These are phyloP conservation scores for Pseudococcus viburni DNA, from an alignment of 2,888 invertebrate species.

Conservation along the genomic window DNA sequence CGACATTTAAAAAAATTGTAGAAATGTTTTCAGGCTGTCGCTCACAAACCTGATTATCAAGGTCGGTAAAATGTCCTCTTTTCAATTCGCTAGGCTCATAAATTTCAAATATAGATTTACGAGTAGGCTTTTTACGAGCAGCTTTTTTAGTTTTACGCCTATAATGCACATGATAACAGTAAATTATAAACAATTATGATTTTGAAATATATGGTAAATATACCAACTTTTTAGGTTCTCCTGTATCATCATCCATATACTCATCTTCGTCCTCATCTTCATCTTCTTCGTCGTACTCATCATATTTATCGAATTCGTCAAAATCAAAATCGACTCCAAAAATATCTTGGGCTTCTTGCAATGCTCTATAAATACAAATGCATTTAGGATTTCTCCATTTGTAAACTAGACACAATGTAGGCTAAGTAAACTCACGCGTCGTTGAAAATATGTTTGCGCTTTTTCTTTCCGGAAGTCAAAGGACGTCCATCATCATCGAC, in stretches of 20 bases:
- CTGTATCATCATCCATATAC: conserved; percentile 79
- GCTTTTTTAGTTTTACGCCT: conserved; percentile 77
- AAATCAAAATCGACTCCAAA: conserved; percentile 99
- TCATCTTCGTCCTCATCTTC: conserved; percentile 84
- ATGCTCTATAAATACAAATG: conserved; percentile 74
- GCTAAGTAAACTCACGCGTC: conserved; percentile 76
- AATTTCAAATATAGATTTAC: conserved; percentile 91
- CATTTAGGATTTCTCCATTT: not conserved
- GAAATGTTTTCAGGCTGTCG: not conserved
- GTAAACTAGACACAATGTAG: conserved; percentile 70
- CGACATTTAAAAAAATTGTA: too few species aligned
- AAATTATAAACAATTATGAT: not conserved
- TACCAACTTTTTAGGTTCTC: conserved; percentile 70
- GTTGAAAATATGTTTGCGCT: conserved; percentile 85
- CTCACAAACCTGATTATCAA: conserved; percentile 82
- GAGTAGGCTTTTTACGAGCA: conserved; percentile 82
- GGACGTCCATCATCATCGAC: conserved; percentile 96
- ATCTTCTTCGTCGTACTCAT: conserved; percentile 87
- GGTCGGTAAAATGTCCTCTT: conserved; percentile 94
- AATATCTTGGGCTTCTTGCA: conserved; percentile 98
- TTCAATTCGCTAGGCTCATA: conserved; percentile 98
- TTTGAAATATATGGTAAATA: not conserved
- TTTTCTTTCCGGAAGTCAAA: conserved; percentile 85
- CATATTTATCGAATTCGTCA: conserved; percentile 90
- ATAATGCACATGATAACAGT: not conserved